Evolutionary conservation across 2,888 invertebrate species (phyloP).

Genomic region (Gari tellinella): DNA sequence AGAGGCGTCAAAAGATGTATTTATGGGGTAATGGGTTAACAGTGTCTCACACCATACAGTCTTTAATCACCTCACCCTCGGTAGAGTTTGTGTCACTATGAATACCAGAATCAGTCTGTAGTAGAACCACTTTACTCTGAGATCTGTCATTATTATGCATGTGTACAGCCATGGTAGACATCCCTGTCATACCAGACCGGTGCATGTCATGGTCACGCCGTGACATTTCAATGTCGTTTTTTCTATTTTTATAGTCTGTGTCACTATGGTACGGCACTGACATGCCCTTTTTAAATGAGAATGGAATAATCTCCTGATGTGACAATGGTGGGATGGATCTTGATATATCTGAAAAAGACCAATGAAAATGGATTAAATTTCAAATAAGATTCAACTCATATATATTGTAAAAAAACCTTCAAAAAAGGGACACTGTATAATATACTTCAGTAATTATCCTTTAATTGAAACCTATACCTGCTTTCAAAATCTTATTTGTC

Average conservation of each 20-base stretch:
- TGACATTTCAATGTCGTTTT: conserved; percentile 17
- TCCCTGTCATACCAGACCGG: neutral
- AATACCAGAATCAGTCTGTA: conserved; percentile 54
- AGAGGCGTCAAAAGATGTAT: too few species aligned
- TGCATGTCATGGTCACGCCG: conserved; percentile 22
- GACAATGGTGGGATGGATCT: conserved; percentile 39
- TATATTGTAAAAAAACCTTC: too few species aligned
- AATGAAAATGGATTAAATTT: neutral
- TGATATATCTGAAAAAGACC: conserved; percentile 28
- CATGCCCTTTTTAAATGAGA: conserved; percentile 60
- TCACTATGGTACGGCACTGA: conserved; percentile 18
- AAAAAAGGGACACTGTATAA: too few species aligned
- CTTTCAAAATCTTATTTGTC: too few species aligned
- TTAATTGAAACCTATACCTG: too few species aligned
- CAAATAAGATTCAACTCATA: too few species aligned
- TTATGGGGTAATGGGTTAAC: too few species aligned
- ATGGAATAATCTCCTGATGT: conserved; percentile 60
- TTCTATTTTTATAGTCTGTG: conserved; percentile 8
- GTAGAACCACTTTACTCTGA: conserved; percentile 45
- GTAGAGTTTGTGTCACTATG: conserved; percentile 57
- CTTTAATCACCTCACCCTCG: conserved; percentile 36
- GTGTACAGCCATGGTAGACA: conserved; percentile 46
- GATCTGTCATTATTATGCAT: conserved; percentile 49
- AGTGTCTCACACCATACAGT: conserved; percentile 44
- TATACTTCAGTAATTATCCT: too few species aligned